phyloP scores from a whole-genome alignment of 2,888 invertebrate genomes.

The Epinotia brunnichana region DNA sequence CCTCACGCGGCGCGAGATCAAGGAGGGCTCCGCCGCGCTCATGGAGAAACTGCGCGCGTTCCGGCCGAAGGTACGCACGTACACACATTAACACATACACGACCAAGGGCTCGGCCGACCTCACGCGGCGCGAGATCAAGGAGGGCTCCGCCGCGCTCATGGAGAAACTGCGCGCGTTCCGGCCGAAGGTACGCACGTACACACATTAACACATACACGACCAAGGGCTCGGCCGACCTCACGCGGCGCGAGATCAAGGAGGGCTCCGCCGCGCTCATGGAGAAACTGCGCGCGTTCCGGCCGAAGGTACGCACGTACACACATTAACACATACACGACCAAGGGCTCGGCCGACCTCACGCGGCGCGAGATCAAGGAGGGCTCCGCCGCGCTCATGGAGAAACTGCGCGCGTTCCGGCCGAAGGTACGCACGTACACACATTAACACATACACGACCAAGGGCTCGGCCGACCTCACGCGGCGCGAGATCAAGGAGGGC shows the following conservation, averaged over 20 bases:
- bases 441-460: too few species aligned
- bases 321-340: too few species aligned
- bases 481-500: constrained; percentile 97
- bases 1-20: constrained; percentile 95
- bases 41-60: constrained; percentile 95
- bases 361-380: constrained; percentile 96
- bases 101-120: constrained; percentile 97
- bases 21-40: constrained; percentile 94
- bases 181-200: constrained; percentile 86
- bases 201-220: too few species aligned
- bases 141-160: constrained; percentile 94
- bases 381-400: constrained; percentile 93
- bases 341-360: constrained; percentile 98
- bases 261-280: constrained; percentile 93
- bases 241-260: constrained; percentile 97
- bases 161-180: constrained; percentile 95
- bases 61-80: constrained; percentile 88
- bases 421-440: constrained; percentile 75
- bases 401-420: constrained; percentile 96
- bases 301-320: constrained; percentile 85
- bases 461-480: constrained; percentile 96
- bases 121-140: constrained; percentile 96
- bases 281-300: constrained; percentile 95
- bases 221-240: constrained; percentile 97
- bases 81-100: too few species aligned